Evolutionary conservation across 2,888 invertebrate species (phyloP), one percentile per base, ranked within the genome.

Genomic region (Danaus chrysippus): DNA sequence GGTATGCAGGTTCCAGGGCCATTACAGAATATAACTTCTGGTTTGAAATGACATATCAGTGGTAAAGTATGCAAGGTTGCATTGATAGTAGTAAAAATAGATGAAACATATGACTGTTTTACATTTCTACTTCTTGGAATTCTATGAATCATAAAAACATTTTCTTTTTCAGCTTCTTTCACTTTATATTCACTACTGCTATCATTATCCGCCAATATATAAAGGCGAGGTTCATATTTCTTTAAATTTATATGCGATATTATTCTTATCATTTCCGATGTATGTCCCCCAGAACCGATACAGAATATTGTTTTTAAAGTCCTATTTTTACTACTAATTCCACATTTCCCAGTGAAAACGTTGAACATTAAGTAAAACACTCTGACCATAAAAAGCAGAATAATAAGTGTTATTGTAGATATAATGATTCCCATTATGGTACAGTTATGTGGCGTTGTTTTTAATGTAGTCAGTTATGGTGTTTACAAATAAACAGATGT

Each of bases 1-100:
- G 99, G 99, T 64, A 99, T 93, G 83, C 99, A 99, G 8, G 98
- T 99, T 9, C 99, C 99, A 53, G 99, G 99, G 0, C 99, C 99
- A 90, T 99, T 98, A 84, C 96, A 97, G 56, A 98, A 86, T 72
- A 98, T 92, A 71, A 98, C 79, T 81, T 97, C 94, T 0, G 99
- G 98, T 68, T 92, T 92, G 72, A 94, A 92, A 56, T 85, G 91
- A 71, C 93, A 91, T 42, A 97, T 84, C 13, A 96, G 71, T 62
- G 95, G 95, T 73, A 96, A 80, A 59, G 94, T 93, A 71, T 92
- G 91, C 0, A 95, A 65, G n/a, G 93, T 91, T 0, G 98, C 94
- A 79, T 93, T 87, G 0, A 96, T 23, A 2, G 98, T 98, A 56
- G 96, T 96, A 69, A 94, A 92, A 52, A 97, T 76, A 13, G 97